These are phyloP conservation scores for Catharus ustulatus DNA, from an alignment of 2,797 vertebrate species.

Conservation along the genomic window DNA sequence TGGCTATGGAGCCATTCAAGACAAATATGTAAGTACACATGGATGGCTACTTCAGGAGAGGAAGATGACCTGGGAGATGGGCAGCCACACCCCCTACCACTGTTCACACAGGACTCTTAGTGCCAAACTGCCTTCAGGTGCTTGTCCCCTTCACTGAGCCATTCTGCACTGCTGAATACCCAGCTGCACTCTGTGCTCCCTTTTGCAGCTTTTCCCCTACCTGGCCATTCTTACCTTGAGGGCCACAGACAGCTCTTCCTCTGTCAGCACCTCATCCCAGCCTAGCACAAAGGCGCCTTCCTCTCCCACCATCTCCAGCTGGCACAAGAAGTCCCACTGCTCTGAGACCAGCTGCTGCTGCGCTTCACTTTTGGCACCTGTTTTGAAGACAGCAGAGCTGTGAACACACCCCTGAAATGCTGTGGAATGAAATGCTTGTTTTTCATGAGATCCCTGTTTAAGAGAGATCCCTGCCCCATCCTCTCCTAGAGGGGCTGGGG, in stretches of 20 bases:
- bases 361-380: conserved; percentile 74
- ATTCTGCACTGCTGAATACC: neutral
- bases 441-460: neutral
- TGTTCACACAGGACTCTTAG: rapidly evolving
- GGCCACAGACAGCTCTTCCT: conserved; percentile 83
- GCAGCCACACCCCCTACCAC: neutral
- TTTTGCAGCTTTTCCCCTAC: rapidly evolving
- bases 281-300: conserved; percentile 88
- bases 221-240: conserved; percentile 82
- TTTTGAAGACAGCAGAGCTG: neutral
- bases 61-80: neutral
- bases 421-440: neutral
- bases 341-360: conserved; percentile 77
- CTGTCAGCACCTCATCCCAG: conserved; percentile 85
- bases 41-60: neutral
- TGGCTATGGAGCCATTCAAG: neutral
- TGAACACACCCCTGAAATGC: neutral
- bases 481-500: too few species aligned
- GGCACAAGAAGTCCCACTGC: conserved; percentile 82
- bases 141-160: neutral
- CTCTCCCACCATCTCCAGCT: conserved; percentile 84
- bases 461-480: neutral
- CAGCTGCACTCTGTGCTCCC: neutral
- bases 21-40: rapidly evolving
- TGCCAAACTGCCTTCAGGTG: neutral